A percentile compares a stretch with the other conserved stretches of the same genome.
Conservation (phyloP, 2,797 vertebrate species). For the Prunella strophiata region DNA sequence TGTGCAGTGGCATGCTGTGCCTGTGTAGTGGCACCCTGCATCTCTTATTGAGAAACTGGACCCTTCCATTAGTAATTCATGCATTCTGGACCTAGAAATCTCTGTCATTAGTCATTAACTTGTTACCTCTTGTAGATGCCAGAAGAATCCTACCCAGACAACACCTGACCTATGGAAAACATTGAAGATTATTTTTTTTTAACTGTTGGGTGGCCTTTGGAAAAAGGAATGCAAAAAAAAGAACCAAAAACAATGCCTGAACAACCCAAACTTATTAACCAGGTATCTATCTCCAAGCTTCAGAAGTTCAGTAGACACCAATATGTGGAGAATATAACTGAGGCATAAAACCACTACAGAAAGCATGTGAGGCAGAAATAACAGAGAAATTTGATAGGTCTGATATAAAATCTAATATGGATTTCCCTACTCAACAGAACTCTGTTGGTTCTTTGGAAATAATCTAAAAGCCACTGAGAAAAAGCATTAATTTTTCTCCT, state of each 20-base stretch:
- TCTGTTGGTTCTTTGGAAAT: not conserved
- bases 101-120: not conserved
- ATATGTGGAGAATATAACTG: not conserved
- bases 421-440: not conserved
- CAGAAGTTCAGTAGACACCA: not conserved
- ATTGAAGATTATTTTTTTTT: not conserved
- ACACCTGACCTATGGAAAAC: not conserved
- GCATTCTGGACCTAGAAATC: not conserved
- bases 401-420: not conserved
- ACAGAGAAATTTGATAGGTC: not conserved
- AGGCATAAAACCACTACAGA: not conserved
- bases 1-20: not conserved
- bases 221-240: not conserved
- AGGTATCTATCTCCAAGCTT: not conserved
- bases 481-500: not conserved
- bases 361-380: not conserved
- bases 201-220: not conserved
- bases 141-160: not conserved
- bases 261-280: not conserved
- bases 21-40: not conserved
- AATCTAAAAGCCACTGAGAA: not conserved
- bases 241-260: not conserved
- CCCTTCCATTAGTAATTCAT: not conserved
- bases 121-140: not conserved
- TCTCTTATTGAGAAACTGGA: not conserved